A percentile compares a stretch with the other conserved stretches of the same genome.
Evolutionary conservation across 2,113 vertebrate genomes (phyloP).

Genomic region (Pungitius pungitius): DNA sequence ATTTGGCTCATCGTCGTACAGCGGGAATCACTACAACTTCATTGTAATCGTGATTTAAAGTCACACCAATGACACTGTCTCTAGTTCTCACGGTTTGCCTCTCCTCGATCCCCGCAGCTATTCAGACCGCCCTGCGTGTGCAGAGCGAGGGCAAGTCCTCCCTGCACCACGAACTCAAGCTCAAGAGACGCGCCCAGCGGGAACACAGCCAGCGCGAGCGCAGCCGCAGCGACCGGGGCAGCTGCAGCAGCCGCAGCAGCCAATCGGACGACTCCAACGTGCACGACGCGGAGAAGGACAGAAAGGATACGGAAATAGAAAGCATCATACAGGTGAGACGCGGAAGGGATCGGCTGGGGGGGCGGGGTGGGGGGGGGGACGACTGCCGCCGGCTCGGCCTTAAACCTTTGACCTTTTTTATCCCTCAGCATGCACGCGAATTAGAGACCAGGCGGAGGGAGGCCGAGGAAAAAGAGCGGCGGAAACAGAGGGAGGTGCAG

Average conservation of each 20-base stretch:
- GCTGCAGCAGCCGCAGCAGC: constrained; percentile 71
- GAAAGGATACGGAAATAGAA: constrained; percentile 77
- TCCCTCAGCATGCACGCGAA: constrained; percentile 76
- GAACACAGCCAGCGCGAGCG: constrained; percentile 65
- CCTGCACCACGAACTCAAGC: constrained; percentile 78
- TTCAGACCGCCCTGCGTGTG: constrained; percentile 78
- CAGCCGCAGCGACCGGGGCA: constrained; percentile 58
- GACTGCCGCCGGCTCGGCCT: background rate
- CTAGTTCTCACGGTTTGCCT: background rate
- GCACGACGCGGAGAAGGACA: constrained; percentile 72
- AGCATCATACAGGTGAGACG: constrained; percentile 79
- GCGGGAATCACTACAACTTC: too few species aligned
- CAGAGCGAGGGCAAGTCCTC: constrained; percentile 72
- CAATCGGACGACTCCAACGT: constrained; percentile 65
- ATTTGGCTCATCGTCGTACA: background rate
- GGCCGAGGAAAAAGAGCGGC: constrained; percentile 73
- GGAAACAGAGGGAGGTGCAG: constrained; percentile 76
- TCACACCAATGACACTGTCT: background rate
- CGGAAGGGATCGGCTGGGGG: background rate
- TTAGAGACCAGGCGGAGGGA: constrained; percentile 71
- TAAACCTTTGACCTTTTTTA: background rate
- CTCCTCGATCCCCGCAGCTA: constrained; percentile 53
- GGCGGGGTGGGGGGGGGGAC: too few species aligned
- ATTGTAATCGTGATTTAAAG: background rate
- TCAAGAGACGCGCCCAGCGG: constrained; percentile 75